These are phyloP conservation scores for Platyura marginata DNA, from an alignment of 1,140 invertebrate genomes.

Conservation along the genomic window DNA sequence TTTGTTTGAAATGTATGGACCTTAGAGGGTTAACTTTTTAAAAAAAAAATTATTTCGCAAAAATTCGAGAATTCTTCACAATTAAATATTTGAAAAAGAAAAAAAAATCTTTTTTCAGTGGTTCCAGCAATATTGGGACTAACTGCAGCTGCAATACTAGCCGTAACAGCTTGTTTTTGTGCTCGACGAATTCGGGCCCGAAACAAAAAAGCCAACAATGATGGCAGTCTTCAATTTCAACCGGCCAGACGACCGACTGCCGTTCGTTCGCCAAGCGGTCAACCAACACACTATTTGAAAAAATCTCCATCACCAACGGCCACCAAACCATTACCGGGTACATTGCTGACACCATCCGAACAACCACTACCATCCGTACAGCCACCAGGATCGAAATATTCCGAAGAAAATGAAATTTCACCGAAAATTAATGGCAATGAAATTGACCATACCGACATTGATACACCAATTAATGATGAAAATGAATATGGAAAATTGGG, in stretches of 20 bases:
- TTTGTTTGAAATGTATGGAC: constrained; percentile 5
- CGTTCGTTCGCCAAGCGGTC: constrained; percentile 36
- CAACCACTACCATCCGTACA: no score
- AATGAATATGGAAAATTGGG: constrained; percentile 48
- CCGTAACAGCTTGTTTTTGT: constrained; percentile 19
- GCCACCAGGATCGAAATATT: constrained; percentile 11
- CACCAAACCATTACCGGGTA: constrained; percentile 27
- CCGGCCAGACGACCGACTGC: constrained; percentile 35
- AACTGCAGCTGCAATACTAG: constrained; percentile 17
- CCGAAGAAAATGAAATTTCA: constrained; percentile 25
- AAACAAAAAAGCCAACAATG: constrained; percentile 21
- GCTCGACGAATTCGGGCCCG: constrained; percentile 18
- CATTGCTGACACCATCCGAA: constrained; percentile 26
- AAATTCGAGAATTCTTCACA: neutral
- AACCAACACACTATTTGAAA: constrained; percentile 59
- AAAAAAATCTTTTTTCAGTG: constrained; percentile 8
- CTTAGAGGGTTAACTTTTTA: no score
- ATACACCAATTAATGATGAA: constrained; percentile 22
- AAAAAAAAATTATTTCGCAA: neutral
- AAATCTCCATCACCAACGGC: constrained; percentile 74
- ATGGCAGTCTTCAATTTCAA: constrained; percentile 31
- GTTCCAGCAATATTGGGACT: constrained; percentile 21
- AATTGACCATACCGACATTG: constrained; percentile 26
- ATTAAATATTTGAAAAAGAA: neutral
- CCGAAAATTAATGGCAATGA: constrained; percentile 26